Base-by-base conservation (phyloP, 2,888 invertebrate genomes). In the Phortica magna region DNA sequence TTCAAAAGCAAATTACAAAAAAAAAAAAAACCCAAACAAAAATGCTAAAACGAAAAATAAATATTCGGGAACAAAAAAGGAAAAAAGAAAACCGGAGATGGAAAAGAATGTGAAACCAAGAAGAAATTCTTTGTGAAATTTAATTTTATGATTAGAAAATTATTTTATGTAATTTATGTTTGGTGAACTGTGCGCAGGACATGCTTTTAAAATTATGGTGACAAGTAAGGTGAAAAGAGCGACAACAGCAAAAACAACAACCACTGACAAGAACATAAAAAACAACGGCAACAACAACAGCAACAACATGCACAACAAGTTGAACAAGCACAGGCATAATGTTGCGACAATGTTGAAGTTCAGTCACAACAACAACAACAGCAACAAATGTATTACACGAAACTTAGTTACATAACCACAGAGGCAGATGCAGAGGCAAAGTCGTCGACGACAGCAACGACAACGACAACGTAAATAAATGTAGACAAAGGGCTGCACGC, bases 121-220 rank as follows among this genome's bases (percentile, higher is more conserved):
- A 31, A 53, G 53, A 14, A 14, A n/a, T 55, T 10, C 3, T 61
- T 61, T 17, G 10, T 7, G 10, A 68, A 68, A 68, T 68, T 68
- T 85, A 83, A 84, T 84, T 83, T 85, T 84, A 79, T 85, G 84
- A 87, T 87, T 85, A 85, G 83, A 85, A 85, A 85, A 85, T 87
- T 87, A 84, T 84, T 81, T 84, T 83, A 83, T 85, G 75, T 83
- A 85, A 85, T 85, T 87, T 86, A 87, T 85, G 88, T 83, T 80
- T 84, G 88, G 81, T 79, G 81, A 79, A 79, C 76, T 80, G 79
- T 79, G 53, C 22, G 53, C 53, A 70, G 70, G 81, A 79, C 78
- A 82, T 68, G 42, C 12, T 75, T 57, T 65, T 67, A 75, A 87
- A 83, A 80, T 81, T 78, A 78, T 77, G 79, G 73, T 42, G 59